Base-by-base conservation (phyloP, 1,140 invertebrate genomes). In the Teleogryllus occipitalis region DNA sequence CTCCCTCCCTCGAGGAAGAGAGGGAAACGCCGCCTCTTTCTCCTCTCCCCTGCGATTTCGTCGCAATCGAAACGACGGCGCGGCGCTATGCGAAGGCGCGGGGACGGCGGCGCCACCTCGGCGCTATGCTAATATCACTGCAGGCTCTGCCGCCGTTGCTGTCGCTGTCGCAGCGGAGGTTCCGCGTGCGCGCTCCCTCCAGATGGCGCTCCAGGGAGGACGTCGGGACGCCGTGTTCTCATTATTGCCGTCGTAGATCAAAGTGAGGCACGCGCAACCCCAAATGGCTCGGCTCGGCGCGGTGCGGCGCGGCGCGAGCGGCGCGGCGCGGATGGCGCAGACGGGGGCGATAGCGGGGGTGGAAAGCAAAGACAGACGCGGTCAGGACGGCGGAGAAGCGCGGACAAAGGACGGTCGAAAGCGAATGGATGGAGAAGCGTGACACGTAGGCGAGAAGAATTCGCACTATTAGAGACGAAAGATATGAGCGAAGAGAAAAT, bases 251-350 rank as follows among this genome's bases (percentile, higher is more conserved):
- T 65, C 54, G 54, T 65, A 65, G 54, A 65, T 65, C 54, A 65
- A 65, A 65, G 54, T 65, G 54, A 65, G 54, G 54, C 54, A 65
- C 54, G 54, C 54, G 54, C 54, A 65, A 65, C 54, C 54, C 54
- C 54, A 65, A 65, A 65, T 65, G 54, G 54, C 18, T 65, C 10
- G 18, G 54, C 54, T 1, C 7, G 54, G 27, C 2, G 54, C 18
- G 54, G 10, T 1, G 54, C 2, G 54, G 54, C 18, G 54, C 10
- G 10, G 54, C 10, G 54, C 54, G 49, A 15, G 49, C 8, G 18
- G 10, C 54, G 54, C 18, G 18, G 54, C 10, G 54, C 10, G 54
- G 54, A 7, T 18, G 54, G 18, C 54, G 54, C 0, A 0, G 54
- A 65, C 54, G 54, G 18, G 3, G 54, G 54, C 54, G 7, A 39